Base-by-base conservation (phyloP, 2,888 invertebrate genomes). In the Drosophila putrida region DNA sequence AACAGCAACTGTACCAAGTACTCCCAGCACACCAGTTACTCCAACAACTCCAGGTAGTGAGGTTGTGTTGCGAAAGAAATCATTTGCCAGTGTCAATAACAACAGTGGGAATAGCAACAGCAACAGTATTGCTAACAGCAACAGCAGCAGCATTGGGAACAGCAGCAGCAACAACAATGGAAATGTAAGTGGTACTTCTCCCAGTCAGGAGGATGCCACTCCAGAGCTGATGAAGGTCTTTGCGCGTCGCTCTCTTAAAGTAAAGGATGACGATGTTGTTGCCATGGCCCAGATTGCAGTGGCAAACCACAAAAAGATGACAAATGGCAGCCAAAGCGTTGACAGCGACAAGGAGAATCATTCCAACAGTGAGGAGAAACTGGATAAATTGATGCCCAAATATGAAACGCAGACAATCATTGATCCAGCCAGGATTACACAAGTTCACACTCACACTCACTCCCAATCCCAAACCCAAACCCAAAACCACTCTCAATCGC, bases 211-310 rank as follows among this genome's bases (percentile, higher is more conserved):
- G 60, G 95, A 96, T 63, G 95, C 95, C 36, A 96, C 96, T 90
- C 96, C 96, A 0, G 96, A 96, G 91, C 90, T 96, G 8, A 95
- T 96, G 95, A 96, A 96, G 92, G 96, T 96, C 0, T 96, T 96
- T 90, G 96, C 96, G 0, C 93, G 96, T 44, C 93, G 96, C 63
- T 96, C 96, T n/a, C 92, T 96, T 0, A 96, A 96, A 92, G 93
- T 96, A n/a, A 96, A 96, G 92, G 96, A 96, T 4, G 96, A 96
- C 43, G 92, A 95, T 64, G 93, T 94, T 13, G 94, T 94, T 70
- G 94, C 95, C 72, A 94, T 78, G 10, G 64, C 80, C 0, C 79
- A 78, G 51, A 25, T 51, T 0, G 71, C 68, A 11, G 71, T 44
- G 33, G 49, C 93, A 0, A 38, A 13, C 2, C 67, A 63, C 58